Evolutionary conservation across 1,140 invertebrate species (phyloP).

Genomic region (Nasonia longicornis): DNA sequence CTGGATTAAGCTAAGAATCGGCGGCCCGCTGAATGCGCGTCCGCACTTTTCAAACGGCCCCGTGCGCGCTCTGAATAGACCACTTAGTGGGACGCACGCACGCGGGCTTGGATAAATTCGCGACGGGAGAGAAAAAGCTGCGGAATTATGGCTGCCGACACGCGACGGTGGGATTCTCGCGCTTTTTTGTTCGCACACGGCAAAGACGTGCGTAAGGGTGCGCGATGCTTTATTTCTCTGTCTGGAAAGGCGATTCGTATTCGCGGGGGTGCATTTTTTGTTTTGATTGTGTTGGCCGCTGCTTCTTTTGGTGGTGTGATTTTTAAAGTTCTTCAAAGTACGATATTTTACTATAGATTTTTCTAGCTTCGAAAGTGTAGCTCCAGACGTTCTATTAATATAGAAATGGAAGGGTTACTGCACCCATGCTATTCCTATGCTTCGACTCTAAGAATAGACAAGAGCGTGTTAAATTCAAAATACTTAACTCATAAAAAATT

Average conservation of each 20-base stretch:
- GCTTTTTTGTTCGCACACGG: background rate
- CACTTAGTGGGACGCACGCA: constrained; percentile 56
- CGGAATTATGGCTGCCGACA: constrained; percentile 1
- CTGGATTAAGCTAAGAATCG: constrained; percentile 18
- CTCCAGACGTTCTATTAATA: too few relatives aligned
- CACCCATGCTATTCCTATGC: too few relatives aligned
- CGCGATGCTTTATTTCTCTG: background rate
- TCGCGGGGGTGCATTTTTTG: too few relatives aligned
- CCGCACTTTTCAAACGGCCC: constrained; percentile 1
- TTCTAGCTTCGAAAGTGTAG: too few relatives aligned
- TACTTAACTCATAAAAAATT: too few relatives aligned
- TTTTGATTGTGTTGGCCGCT: too few relatives aligned
- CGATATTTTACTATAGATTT: too few relatives aligned
- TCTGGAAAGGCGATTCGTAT: background rate
- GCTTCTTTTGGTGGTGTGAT: too few relatives aligned
- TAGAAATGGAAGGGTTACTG: too few relatives aligned
- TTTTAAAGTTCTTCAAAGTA: too few relatives aligned
- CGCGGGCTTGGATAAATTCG: constrained; percentile 9
- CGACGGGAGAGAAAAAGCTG: background rate
- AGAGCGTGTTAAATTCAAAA: too few relatives aligned
- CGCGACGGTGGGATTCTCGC: constrained; percentile 32
- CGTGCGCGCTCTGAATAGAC: constrained; percentile 53
- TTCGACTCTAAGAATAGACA: too few relatives aligned
- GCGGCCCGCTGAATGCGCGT: background rate
- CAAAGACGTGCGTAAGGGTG: background rate